Conservation (phyloP, 2,797 vertebrate species). For the Halcyon leucocephala region DNA sequence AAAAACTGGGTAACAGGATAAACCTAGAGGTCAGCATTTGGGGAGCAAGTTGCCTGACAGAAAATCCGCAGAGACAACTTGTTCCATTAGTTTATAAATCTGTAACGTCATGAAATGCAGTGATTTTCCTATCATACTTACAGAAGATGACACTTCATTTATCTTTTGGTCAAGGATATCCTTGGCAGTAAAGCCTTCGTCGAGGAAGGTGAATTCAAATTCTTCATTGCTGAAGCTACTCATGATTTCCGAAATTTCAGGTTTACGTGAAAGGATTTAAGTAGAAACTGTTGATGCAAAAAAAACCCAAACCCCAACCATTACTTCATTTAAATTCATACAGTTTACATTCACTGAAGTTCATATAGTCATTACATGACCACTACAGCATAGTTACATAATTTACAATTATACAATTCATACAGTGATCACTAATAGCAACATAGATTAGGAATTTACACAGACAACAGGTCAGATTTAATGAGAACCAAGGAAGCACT, state of each 20-base stretch:
- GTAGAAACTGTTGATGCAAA: conserved; percentile 70
- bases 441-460: conserved; percentile 71
- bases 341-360: background rate
- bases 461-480: conserved; percentile 76
- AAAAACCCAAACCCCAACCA: background rate
- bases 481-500: conserved; percentile 75
- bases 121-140: conserved; percentile 74
- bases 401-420: background rate
- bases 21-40: background rate
- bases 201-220: conserved; percentile 90
- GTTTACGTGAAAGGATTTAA: conserved; percentile 34
- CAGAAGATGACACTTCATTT: conserved; percentile 91
- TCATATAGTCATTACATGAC: background rate
- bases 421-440: background rate
- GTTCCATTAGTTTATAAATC: background rate
- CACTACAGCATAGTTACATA: background rate
- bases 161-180: conserved; percentile 96
- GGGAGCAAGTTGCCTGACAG: background rate
- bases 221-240: conserved; percentile 80
- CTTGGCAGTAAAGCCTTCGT: conserved; percentile 94
- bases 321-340: background rate
- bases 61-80: background rate
- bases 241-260: conserved; percentile 77
- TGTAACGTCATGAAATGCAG: fast-evolving
- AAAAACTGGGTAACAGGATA: background rate